A percentile compares a stretch with the other conserved stretches of the same genome.
Conservation (phyloP, 2,113 vertebrate genomes). For the Anser brachyrhynchus region DNA sequence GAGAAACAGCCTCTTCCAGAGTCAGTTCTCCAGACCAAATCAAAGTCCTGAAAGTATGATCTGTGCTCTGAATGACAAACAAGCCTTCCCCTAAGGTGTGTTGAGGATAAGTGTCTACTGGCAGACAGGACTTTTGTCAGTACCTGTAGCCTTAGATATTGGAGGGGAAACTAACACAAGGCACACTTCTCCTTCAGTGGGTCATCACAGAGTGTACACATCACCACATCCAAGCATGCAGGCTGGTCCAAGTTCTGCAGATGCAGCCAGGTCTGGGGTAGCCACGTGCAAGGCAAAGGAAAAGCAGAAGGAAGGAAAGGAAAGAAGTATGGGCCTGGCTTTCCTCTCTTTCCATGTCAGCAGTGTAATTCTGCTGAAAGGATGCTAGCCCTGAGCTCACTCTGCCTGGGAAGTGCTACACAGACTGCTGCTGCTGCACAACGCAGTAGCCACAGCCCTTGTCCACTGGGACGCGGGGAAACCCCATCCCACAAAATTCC, state of each 20-base stretch:
- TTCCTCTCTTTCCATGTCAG: fast-evolving
- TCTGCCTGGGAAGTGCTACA: background rate
- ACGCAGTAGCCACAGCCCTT: fast-evolving
- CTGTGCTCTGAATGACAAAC: background rate
- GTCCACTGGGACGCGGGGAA: fast-evolving
- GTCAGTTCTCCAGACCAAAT: background rate
- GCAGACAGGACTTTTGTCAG: fast-evolving
- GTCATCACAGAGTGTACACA: fast-evolving
- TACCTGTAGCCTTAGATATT: background rate
- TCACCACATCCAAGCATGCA: background rate
- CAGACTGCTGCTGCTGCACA: fast-evolving
- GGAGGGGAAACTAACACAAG: background rate
- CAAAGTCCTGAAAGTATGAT: background rate
- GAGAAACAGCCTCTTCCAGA: background rate
- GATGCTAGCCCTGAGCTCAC: too few relatives aligned
- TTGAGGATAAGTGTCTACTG: fast-evolving
- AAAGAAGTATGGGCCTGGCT: too few relatives aligned
- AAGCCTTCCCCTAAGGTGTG: too few relatives aligned
- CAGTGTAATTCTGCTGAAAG: background rate
- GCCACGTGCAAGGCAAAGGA: background rate
- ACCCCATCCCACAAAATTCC: fast-evolving
- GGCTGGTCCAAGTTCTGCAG: background rate
- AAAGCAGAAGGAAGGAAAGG: background rate
- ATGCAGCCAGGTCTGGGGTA: fast-evolving
- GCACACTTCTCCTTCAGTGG: background rate